A percentile compares a stretch with the other conserved stretches of the same genome.
Evolutionary conservation across 2,113 vertebrate genomes (phyloP).

Genomic region (Callocephalon fimbriatum): DNA sequence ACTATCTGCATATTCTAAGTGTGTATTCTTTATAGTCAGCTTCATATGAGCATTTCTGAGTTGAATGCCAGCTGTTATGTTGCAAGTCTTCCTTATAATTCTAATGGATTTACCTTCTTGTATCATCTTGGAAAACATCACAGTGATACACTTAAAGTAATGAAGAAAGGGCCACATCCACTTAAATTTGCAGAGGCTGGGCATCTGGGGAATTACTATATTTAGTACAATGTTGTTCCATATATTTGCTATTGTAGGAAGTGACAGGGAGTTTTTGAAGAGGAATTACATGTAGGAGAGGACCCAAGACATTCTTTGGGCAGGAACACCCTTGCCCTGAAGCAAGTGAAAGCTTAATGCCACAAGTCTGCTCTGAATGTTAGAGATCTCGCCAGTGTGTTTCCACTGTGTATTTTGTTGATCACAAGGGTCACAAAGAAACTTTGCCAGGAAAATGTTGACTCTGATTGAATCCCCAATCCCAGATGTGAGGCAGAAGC

Average conservation of each 20-base stretch:
- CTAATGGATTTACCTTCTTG: neutral
- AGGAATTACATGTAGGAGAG: neutral
- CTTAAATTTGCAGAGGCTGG: neutral
- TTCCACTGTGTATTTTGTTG: neutral
- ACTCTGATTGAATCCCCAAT: neutral
- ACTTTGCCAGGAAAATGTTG: neutral
- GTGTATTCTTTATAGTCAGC: neutral
- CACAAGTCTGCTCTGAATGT: neutral
- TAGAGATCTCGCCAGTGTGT: neutral
- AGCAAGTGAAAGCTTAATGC: neutral
- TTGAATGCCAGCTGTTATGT: neutral
- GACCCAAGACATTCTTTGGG: neutral
- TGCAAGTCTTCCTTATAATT: neutral
- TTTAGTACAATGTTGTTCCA: neutral
- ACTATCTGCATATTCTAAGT: neutral
- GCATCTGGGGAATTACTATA: neutral
- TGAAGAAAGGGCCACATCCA: neutral
- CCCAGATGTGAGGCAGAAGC: neutral
- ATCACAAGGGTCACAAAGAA: neutral
- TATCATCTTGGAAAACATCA: neutral
- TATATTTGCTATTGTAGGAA: neutral
- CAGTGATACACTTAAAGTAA: neutral
- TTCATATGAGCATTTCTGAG: neutral
- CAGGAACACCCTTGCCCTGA: neutral
- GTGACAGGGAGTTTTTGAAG: neutral